Evolutionary conservation across 1,140 invertebrate species (phyloP).

Genomic region (Cepaea nemoralis): DNA sequence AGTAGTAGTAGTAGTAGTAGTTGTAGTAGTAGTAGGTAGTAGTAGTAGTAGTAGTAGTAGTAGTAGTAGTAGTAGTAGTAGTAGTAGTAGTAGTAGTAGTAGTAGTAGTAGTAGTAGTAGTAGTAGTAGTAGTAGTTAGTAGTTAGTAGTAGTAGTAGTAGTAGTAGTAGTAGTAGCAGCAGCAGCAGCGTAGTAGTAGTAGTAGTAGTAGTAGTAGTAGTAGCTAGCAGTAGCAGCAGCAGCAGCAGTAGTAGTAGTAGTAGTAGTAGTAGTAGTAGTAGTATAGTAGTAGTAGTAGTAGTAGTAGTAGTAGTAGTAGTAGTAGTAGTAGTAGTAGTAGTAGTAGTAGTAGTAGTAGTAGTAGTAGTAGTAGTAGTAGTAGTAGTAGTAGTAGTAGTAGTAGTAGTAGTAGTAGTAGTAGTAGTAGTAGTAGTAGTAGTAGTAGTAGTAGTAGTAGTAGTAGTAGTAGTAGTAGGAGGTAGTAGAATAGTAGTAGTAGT

Average conservation of each 20-base stretch:
- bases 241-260: background rate
- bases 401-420: conserved; percentile 15
- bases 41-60: background rate
- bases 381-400: conserved; percentile 29
- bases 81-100: background rate
- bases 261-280: background rate
- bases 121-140: too few species aligned
- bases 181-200: background rate
- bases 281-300: background rate
- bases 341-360: conserved; percentile 23
- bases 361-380: conserved; percentile 22
- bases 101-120: background rate
- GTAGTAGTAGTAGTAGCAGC: background rate
- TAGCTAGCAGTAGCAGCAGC: background rate
- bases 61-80: background rate
- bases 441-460: conserved; percentile 17
- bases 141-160: background rate
- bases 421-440: conserved; percentile 17
- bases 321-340: conserved; percentile 13
- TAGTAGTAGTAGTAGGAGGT: background rate
- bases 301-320: conserved; percentile 23
- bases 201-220: background rate
- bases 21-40: background rate
- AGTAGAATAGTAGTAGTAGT: background rate
- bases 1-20: too few species aligned